Base-by-base conservation (phyloP, 2,113 vertebrate species). In the Actenoides hombroni region DNA sequence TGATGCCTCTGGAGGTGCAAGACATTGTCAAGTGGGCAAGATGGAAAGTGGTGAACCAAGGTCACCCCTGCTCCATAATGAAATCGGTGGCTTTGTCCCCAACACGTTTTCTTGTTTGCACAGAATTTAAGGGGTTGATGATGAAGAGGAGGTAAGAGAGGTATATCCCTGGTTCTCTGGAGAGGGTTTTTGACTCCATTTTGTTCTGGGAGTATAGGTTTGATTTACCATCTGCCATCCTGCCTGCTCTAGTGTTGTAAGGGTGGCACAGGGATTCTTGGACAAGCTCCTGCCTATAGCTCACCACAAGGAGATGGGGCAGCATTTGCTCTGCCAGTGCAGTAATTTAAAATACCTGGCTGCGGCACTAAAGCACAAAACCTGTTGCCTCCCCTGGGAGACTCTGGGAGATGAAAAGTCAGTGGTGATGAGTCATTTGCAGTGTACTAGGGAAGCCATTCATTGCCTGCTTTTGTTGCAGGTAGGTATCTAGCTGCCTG, bases 361-460 rank as follows among this genome's bases (percentile, higher is more conserved):
- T 79, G 35, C 65, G 90, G 69, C 5, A 3, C 56, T 73, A 75
- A 68, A 19, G 73, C 65, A 86, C 56, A 53, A 68, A 93, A 96
- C 76, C 86, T 84, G 92, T 82, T 95, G 83, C 57, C 48, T 93
- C 56, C 88, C 76, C 57, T 3, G 8, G 73, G 83, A 95, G 35
- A 69, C 88, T 73, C 57, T 3, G 8, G 73, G 83, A 95, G 39
- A 73, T 57, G 73, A 44, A 39, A 83, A 93, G 59, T 80, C 4
- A 3, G 48, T 78, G 80, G 79, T 0, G 0, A 57, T 84, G 83
- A 82, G 60, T 93, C 80, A 95, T 76, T 77, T 84, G 59, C 67
- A 64, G 68, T 8, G 70, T n/a, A 67, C 69, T 9, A 40, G 35
- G 71, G 61, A 90, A 90, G 69, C 16, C 15, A 21, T 89, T 89